Conservation (phyloP, 2,797 vertebrate species). For the Aythya fuligula region DNA sequence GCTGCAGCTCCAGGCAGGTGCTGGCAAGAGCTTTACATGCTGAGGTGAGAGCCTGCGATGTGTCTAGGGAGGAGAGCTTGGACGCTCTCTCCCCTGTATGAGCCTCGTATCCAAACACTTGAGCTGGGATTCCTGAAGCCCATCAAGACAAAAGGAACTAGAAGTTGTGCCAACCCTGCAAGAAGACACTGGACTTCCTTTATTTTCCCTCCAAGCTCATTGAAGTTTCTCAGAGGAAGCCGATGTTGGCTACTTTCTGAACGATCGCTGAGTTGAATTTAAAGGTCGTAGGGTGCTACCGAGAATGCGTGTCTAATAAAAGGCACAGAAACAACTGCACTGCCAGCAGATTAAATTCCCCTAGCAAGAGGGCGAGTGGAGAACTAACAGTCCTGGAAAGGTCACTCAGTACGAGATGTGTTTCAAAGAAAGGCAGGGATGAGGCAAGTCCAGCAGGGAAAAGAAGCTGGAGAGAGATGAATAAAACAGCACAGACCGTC, state of each 20-base stretch:
- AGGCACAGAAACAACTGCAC: slow-evolving; percentile 62
- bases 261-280: neutral
- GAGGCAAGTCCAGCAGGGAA: neutral
- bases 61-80: fast-evolving
- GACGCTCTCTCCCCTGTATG: neutral
- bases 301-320: slow-evolving; percentile 74
- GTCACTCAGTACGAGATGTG: slow-evolving; percentile 48
- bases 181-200: neutral
- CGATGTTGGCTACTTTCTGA: neutral
- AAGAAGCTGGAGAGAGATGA: slow-evolving; percentile 14
- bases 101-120: neutral
- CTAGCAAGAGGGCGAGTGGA: neutral
- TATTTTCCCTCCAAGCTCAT: slow-evolving; percentile 10
- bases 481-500: neutral
- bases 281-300: slow-evolving; percentile 74
- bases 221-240: neutral
- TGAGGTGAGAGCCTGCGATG: fast-evolving
- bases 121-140: neutral
- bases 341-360: slow-evolving; percentile 81
- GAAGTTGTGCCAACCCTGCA: neutral
- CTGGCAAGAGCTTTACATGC: neutral
- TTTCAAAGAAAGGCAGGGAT: slow-evolving; percentile 46
- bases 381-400: slow-evolving; percentile 58
- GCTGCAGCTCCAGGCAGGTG: neutral
- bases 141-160: neutral